Evolutionary conservation across 2,888 invertebrate genomes (phyloP).

Genomic region (Aphodius granarius): DNA sequence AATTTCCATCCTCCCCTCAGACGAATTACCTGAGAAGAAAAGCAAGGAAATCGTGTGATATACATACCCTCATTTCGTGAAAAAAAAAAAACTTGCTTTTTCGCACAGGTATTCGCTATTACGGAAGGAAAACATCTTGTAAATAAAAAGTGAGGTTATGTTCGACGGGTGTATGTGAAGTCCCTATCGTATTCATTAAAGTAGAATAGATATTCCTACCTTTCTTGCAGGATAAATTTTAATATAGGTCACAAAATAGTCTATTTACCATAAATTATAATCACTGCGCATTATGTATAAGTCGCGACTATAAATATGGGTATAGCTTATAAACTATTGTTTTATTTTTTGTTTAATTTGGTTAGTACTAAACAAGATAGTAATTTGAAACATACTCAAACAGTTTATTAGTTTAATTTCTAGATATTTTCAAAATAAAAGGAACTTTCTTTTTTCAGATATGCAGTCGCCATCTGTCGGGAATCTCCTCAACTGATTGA

Average conservation of each 20-base stretch:
- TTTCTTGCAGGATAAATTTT: background rate
- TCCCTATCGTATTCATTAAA: background rate
- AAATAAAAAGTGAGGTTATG: slow-evolving; percentile 6
- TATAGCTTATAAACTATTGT: background rate
- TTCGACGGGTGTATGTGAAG: background rate
- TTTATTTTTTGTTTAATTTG: background rate
- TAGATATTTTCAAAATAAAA: too few relatives aligned
- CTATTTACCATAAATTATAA: background rate
- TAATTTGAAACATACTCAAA: background rate
- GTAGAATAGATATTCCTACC: background rate
- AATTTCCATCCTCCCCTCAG: slow-evolving; percentile 3
- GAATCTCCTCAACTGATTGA: background rate
- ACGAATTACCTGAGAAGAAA: background rate
- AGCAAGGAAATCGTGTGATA: background rate
- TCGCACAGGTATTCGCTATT: background rate
- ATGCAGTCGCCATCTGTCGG: background rate
- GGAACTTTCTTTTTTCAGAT: background rate
- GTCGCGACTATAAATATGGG: background rate
- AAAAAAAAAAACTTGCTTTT: background rate
- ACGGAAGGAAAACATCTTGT: background rate
- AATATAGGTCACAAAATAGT: background rate
- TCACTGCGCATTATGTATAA: background rate
- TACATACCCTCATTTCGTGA: background rate
- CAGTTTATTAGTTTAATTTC: too few relatives aligned
- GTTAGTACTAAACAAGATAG: background rate